Evolutionary conservation across 2,797 vertebrate genomes (phyloP), one percentile per base, ranked within the genome.

Genomic region (Cyprinella venusta): DNA sequence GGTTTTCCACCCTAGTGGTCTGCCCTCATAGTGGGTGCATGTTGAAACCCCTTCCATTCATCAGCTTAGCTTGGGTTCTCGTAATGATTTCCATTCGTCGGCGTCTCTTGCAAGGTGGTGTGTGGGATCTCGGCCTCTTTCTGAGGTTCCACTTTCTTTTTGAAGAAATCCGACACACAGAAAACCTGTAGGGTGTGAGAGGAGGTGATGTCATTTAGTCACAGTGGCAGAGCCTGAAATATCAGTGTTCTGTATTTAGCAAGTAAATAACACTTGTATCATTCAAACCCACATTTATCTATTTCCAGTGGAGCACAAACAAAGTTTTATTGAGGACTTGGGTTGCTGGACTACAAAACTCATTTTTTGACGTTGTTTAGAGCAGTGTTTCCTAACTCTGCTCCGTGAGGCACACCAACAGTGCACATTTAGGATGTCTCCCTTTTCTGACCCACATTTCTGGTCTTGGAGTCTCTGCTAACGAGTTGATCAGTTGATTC

Each of bases 141-240:
- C 1, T 88, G 91, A 40, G 92, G 91, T 3, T 91, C 90, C 1
- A 78, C 90, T 8, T 80, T 90, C 9, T 91, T 92, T 92, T 98
- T 98, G 93, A 99, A 99, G 90, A 99, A 99, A 92, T 97, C 96
- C 0, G 98, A 98, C 80, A 99, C 97, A 0, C 93, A 98, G 42
- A 97, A 94, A 81, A 94, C 96, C 98, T 85, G 67, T 2, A 59
- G 76, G 84, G 36, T 78, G 72, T 69, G 26, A 79, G 68, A 70
- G 48, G 8, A n/a, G 63, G 18, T 13, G 36, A 30, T 45, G 5
- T 42, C 1, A 12, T 40, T 75, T 15, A 61, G 61, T 64, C 5
- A 61, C 10, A 38, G 45, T 8, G 5, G 13, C 33, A 4, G 1
- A 30, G 50, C 78, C 48, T 56, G n/a, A 69, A 26, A 30, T 21